These are phyloP conservation scores for Leuctra nigra DNA, from an alignment of 2,888 invertebrate species.

Conservation along the genomic window DNA sequence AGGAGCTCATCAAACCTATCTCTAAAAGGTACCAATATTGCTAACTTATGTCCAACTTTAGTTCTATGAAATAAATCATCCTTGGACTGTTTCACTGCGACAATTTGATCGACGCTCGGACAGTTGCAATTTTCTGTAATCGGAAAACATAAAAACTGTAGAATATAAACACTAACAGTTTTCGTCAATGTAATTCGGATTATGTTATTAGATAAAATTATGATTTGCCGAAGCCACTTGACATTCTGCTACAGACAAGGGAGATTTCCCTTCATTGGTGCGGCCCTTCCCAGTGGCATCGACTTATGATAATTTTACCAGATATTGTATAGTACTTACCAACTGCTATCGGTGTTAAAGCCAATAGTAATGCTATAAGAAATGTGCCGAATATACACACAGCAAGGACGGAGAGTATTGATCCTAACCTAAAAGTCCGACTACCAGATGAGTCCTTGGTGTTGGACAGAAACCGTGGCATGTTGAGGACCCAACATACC, in stretches of 20 bases:
- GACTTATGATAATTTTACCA: not conserved
- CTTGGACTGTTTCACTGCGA: not conserved
- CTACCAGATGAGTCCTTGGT: too few relatives aligned
- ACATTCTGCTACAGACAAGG: not conserved
- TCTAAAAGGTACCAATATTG: conserved; percentile 89
- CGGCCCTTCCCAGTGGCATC: too few relatives aligned
- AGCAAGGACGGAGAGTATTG: conserved; percentile 34
- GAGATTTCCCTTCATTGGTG: too few relatives aligned
- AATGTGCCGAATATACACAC: conserved; percentile 42
- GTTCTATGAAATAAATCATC: not conserved
- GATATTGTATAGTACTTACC: not conserved
- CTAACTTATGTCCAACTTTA: conserved; percentile 52
- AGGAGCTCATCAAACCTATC: conserved; percentile 95
- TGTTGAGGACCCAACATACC: not conserved
- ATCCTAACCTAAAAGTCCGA: conserved; percentile 15
- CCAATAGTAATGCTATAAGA: conserved; percentile 40
- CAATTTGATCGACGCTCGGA: not conserved
- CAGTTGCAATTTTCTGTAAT: conserved; percentile 33
- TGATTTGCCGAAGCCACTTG: too few relatives aligned
- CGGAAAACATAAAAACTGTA: conserved; percentile 4
- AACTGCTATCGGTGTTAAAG: conserved; percentile 41
- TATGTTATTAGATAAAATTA: too few relatives aligned
- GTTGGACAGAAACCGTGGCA: not conserved
- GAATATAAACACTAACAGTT: not conserved
- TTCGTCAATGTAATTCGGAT: too few relatives aligned